A percentile compares a stretch with the other conserved stretches of the same genome.
Conservation (phyloP, 2,888 invertebrate genomes). For the Oxyscelio sp. region DNA sequence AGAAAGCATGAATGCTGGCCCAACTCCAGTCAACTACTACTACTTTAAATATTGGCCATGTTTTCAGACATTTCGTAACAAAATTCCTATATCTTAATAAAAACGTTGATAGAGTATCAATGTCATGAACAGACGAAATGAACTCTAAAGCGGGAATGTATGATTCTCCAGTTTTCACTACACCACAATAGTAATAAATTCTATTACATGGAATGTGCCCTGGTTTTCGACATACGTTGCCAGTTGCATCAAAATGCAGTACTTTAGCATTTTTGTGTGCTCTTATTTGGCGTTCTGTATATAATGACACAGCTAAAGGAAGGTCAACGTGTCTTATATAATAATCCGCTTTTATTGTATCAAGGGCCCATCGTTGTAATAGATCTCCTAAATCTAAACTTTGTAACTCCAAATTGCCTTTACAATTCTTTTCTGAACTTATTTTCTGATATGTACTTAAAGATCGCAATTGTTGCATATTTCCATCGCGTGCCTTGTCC, state of each 20-base stretch:
- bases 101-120: not conserved
- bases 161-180: not conserved
- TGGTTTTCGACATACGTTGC: conserved; percentile 18
- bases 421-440: conserved; percentile 20
- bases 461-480: conserved; percentile 26
- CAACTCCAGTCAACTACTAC: conserved; percentile 34
- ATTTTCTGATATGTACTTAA: conserved; percentile 16
- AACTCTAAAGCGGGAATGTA: conserved; percentile 18
- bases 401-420: conserved; percentile 12
- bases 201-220: not conserved
- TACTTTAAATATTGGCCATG: conserved; percentile 16
- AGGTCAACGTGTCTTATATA: conserved; percentile 21
- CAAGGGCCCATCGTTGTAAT: conserved; percentile 4
- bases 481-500: conserved; percentile 29
- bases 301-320: conserved; percentile 16
- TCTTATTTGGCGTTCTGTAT: conserved; percentile 4
- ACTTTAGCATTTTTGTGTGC: not conserved
- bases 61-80: not conserved
- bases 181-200: conserved; percentile 33
- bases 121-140: conserved; percentile 15
- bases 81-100: not conserved
- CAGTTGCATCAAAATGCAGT: conserved; percentile 31
- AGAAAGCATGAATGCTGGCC: conserved; percentile 27
- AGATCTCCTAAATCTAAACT: conserved; percentile 31
- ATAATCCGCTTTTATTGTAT: conserved; percentile 1